Evolutionary conservation across 2,888 invertebrate genomes (phyloP), one percentile per base, ranked within the genome.

Genomic region (Kuschelorhynchus macadamiae): DNA sequence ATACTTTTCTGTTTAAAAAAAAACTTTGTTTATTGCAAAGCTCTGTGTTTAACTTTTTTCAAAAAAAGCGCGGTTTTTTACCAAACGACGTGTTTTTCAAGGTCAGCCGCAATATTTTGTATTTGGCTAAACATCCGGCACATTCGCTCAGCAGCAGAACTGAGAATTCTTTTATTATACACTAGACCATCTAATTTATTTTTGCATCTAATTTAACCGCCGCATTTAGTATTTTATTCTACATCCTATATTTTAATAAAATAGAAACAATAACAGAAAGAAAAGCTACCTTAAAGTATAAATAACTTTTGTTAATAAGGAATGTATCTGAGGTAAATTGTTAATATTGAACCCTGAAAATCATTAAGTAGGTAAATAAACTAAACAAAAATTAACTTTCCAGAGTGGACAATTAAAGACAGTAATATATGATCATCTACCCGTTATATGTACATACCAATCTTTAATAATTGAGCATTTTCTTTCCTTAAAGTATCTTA

Each of bases 281-380:
- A 42, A 44, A 57, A 57, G 41, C 55, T 25, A 30, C 55, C 14
- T 33, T 42, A 18, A 5, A 56, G 56, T 71, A 62, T 59, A 67
- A 8, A 46, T 70, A 61, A 56, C 71, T 57, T 52, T 56, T 53
- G 41, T 70, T 65, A 55, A 71, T 41, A 57, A 74, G 76, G 76
- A 76, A 76, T 76, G 76, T 75, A 68, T 55, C 20, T 74, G 75
- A 75, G 76, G 74, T 75, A 75, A 71, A 74, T 36, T 70, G 67
- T 70, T 63, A 70, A 63, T 63, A 67, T 64, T 41, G 65, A 73
- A 76, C 74, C 74, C 73, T 74, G 74, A 75, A 75, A 70, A 68
- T 53, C 63, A 68, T 72, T 73, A 75, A 72, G 72, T 74, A 72
- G 61, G 60, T 56, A 63, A 60, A 65, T 59, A 63, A 47, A 4